A percentile compares a stretch with the other conserved stretches of the same genome.
Evolutionary conservation across 2,888 invertebrate species (phyloP).

Genomic region (Diabrotica balteata): DNA sequence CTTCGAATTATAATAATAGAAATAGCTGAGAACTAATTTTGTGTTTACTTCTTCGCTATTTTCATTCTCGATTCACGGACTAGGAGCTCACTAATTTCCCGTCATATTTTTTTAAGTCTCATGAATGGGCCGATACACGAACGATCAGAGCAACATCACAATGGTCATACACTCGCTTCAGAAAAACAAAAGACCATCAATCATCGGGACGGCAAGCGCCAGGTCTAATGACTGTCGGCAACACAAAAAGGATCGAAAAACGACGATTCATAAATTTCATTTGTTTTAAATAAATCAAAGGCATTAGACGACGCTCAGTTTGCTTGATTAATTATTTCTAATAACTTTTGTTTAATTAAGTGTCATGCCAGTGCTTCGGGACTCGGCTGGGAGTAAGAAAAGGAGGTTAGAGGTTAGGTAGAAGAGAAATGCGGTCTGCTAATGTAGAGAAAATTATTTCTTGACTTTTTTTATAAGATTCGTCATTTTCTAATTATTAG

Average conservation of each 20-base stretch:
- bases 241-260: conserved; percentile 47
- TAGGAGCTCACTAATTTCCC: conserved; percentile 15
- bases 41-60: too few relatives aligned
- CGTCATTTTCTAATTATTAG: too few relatives aligned
- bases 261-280: conserved; percentile 55
- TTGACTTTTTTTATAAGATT: too few relatives aligned
- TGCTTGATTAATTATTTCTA: conserved; percentile 52
- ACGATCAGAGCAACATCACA: too few relatives aligned
- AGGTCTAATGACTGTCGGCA: conserved; percentile 52
- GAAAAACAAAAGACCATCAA: conserved; percentile 51
- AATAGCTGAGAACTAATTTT: too few relatives aligned
- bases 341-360: conserved; percentile 42
- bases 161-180: too few relatives aligned
- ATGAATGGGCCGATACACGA: conserved; percentile 35
- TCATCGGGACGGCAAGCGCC: conserved; percentile 50
- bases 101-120: conserved; percentile 24
- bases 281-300: conserved; percentile 55
- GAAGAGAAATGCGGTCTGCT: too few relatives aligned
- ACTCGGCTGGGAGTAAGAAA: too few relatives aligned
- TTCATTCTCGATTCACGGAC: background rate
- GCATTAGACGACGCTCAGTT: conserved; percentile 50
- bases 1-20: too few relatives aligned
- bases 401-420: background rate
- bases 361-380: conserved; percentile 27
- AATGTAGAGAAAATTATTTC: too few relatives aligned